phyloP scores from a whole-genome alignment of 2,797 vertebrate genomes.

The Hoplostethus atlanticus region DNA sequence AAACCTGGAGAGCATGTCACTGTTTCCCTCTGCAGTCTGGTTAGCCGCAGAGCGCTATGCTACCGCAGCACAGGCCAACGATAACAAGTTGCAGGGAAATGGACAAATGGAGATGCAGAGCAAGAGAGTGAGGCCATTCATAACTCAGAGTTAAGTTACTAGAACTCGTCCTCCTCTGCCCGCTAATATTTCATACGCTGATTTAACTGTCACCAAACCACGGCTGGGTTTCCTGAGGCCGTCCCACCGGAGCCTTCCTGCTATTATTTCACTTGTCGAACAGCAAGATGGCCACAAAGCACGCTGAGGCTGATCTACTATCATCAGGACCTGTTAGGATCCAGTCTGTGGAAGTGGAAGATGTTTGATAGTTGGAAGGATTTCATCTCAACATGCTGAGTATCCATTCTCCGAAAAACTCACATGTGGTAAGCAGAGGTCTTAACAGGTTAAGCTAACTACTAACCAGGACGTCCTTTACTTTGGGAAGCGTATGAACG shows the following conservation, averaged over 20 bases:
- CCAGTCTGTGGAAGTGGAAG: too few relatives aligned
- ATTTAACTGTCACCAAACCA: constrained; percentile 24
- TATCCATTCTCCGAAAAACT: too few relatives aligned
- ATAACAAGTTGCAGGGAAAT: constrained; percentile 20
- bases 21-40: not conserved
- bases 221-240: constrained; percentile 20
- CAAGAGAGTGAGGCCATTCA: not conserved
- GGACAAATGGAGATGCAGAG: not conserved
- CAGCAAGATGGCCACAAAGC: too few relatives aligned
- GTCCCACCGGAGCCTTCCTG: not conserved
- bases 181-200: constrained; percentile 30
- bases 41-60: constrained; percentile 4
- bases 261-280: not conserved
- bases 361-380: too few relatives aligned
- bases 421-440: too few relatives aligned
- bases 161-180: not conserved
- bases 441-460: too few relatives aligned
- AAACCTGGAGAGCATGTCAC: constrained; percentile 9
- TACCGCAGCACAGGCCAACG: constrained; percentile 19
- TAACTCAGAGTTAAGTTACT: constrained; percentile 20
- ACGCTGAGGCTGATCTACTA: too few relatives aligned
- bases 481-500: too few relatives aligned
- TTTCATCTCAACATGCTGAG: not conserved
- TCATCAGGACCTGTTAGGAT: too few relatives aligned
- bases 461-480: too few relatives aligned